phyloP scores from a whole-genome alignment of 2,113 vertebrate genomes.

The Myiopsitta monachus region DNA sequence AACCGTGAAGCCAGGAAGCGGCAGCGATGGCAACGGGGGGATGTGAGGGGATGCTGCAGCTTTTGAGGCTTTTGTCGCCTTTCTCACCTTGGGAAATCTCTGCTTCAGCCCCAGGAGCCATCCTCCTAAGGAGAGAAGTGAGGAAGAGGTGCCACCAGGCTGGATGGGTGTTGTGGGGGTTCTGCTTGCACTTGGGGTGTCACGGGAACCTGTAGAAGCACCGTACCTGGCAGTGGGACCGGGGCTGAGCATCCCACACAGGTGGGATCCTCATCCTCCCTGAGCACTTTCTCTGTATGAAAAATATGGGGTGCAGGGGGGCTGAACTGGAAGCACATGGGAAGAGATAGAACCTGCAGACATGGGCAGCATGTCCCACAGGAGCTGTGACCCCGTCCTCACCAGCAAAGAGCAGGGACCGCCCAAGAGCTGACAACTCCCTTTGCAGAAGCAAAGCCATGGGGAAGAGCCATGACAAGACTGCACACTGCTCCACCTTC shows the following conservation, averaged over 20 bases:
- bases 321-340: neutral
- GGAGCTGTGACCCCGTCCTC: neutral
- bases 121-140: neutral
- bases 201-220: neutral
- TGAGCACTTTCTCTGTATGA: neutral
- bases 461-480: neutral
- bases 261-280: neutral
- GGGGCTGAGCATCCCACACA: neutral
- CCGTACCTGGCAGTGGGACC: neutral
- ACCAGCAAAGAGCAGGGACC: neutral
- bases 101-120: neutral
- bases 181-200: neutral
- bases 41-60: neutral
- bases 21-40: accelerated
- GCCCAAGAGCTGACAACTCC: neutral
- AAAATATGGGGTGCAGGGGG: neutral
- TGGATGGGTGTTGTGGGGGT: neutral
- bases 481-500: neutral
- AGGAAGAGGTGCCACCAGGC: neutral
- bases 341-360: neutral
- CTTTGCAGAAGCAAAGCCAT: neutral
- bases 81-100: neutral
- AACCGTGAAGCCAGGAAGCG: neutral
- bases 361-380: accelerated
- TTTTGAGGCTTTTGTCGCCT: neutral